Percentiles rank a stretch among this genome's conserved stretches.
Evolutionary conservation across 1,140 invertebrate genomes (phyloP).

Genomic region (Drosophila seguyi): DNA sequence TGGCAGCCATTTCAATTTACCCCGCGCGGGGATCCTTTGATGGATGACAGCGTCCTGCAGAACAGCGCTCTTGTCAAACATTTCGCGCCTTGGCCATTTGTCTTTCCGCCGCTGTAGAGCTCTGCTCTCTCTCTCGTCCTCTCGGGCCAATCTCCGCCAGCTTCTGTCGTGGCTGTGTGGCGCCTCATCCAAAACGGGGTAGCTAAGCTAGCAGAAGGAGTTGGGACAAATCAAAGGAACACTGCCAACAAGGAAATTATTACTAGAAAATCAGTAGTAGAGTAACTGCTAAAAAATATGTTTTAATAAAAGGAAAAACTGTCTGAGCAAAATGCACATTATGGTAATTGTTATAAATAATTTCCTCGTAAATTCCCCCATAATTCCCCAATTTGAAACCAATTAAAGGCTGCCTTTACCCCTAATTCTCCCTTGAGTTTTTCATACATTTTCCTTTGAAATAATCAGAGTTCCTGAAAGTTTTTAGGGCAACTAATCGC

Average conservation of each 20-base stretch:
- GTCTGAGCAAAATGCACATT: too few species aligned
- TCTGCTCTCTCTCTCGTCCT: not conserved
- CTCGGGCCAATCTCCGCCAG: constrained; percentile 3
- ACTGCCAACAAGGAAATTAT: not conserved
- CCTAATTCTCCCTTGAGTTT: not conserved
- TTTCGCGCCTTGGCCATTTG: constrained; percentile 79
- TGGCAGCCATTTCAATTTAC: constrained; percentile 77
- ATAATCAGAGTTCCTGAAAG: not conserved
- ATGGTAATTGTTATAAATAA: not conserved
- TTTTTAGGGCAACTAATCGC: constrained; percentile 39
- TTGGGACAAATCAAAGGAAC: not conserved
- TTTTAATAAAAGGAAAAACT: not conserved
- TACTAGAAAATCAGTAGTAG: not conserved
- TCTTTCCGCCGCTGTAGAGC: constrained; percentile 44
- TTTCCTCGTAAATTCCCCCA: not conserved
- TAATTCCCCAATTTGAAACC: constrained; percentile 5
- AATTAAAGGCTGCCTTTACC: not conserved
- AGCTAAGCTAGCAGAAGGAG: not conserved
- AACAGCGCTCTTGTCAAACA: constrained; percentile 66
- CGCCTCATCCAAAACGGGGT: not conserved
- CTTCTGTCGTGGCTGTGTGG: not conserved
- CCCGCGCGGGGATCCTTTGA: constrained; percentile 58
- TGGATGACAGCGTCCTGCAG: constrained; percentile 55
- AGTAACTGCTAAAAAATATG: not conserved
- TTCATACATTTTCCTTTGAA: not conserved